A percentile compares a stretch with the other conserved stretches of the same genome.
Conservation (phyloP, 2,888 invertebrate species). For the Dromius quadrimaculatus region DNA sequence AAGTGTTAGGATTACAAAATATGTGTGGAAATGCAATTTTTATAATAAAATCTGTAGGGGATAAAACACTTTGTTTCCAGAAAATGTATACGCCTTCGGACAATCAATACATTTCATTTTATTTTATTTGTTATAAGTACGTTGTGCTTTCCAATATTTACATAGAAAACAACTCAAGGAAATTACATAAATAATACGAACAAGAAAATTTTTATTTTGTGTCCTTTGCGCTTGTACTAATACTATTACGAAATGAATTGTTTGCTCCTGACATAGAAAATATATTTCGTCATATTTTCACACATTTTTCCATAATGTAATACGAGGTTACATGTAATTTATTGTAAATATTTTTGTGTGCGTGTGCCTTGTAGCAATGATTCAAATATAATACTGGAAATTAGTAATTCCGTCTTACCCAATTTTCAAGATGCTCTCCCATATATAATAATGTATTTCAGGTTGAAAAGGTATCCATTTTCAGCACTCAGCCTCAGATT, state of each 20-base stretch:
- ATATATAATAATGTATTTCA: no score
- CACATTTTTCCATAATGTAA: constrained; percentile 47
- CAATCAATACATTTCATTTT: constrained; percentile 48
- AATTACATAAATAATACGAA: constrained; percentile 5
- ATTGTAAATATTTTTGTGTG: constrained; percentile 70
- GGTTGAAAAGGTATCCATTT: no score
- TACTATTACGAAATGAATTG: constrained; percentile 19
- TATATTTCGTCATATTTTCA: constrained; percentile 46
- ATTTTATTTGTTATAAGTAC: constrained; percentile 31
- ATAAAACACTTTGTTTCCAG: constrained; percentile 38
- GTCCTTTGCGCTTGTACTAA: constrained; percentile 20
- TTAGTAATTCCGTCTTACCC: no score
- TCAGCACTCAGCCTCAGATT: no score
- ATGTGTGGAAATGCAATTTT: constrained; percentile 49
- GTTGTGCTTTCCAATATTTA: constrained; percentile 25
- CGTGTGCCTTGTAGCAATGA: constrained; percentile 80
- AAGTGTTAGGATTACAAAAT: constrained; percentile 37
- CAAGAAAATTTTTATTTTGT: constrained; percentile 7
- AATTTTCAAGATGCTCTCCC: no score
- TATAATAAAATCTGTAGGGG: constrained; percentile 43
- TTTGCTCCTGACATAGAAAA: constrained; percentile 36
- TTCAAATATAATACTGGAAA: constrained; percentile 67
- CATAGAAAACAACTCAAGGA: constrained; percentile 34
- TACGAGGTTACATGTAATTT: constrained; percentile 59
- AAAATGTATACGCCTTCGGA: constrained; percentile 51